These are phyloP conservation scores for Proteles cristata DNA, from an alignment of 2,113 vertebrate genomes.

Conservation along the genomic window DNA sequence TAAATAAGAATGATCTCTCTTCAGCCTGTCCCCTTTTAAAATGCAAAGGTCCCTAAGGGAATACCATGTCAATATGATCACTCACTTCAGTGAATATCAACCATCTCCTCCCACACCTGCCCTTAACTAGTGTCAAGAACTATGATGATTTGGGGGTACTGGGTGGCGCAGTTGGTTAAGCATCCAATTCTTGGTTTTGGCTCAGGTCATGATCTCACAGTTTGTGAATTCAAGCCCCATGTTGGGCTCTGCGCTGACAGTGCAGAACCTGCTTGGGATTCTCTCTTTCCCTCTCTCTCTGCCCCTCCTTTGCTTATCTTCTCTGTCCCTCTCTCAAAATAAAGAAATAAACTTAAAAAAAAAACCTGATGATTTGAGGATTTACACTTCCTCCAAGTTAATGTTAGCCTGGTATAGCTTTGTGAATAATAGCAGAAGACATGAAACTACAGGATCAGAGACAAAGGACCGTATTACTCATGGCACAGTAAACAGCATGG, in stretches of 20 bases:
- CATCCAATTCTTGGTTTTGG: too few relatives aligned
- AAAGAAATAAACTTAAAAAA: too few relatives aligned
- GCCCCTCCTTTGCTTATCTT: too few relatives aligned
- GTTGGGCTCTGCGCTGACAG: too few relatives aligned
- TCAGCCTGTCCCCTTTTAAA: background rate
- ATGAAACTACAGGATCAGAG: background rate
- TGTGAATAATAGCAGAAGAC: background rate
- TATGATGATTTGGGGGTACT: background rate
- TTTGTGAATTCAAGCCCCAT: too few relatives aligned
- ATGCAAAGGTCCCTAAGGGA: background rate
- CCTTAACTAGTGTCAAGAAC: background rate
- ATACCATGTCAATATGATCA: fast-evolving
- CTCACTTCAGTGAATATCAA: background rate
- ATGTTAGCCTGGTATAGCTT: background rate
- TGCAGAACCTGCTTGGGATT: too few relatives aligned
- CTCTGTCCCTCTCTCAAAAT: too few relatives aligned
- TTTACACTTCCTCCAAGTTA: background rate
- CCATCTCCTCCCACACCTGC: background rate
- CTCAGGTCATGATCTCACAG: too few relatives aligned
- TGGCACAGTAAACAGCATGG: background rate
- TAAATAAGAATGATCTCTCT: background rate
- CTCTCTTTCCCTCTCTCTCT: too few relatives aligned
- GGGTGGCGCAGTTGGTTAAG: too few relatives aligned
- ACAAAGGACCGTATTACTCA: background rate
- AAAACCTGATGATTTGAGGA: background rate